Percentiles rank a stretch among this genome's conserved stretches.
Evolutionary conservation across 1,140 invertebrate genomes (phyloP).

Genomic region (Drosophila orena): DNA sequence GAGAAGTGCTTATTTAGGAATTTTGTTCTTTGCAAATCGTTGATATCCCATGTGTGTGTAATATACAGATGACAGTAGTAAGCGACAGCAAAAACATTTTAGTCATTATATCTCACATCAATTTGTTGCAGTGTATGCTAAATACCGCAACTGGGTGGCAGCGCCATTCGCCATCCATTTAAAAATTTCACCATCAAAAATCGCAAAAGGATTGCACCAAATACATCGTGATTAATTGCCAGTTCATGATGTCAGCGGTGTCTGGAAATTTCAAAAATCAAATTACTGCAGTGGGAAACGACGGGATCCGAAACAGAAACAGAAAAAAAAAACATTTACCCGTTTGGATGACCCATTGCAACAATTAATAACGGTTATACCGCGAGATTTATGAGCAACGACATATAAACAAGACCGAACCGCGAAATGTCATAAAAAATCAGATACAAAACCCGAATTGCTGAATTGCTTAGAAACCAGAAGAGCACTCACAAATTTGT

Average conservation of each 20-base stretch:
- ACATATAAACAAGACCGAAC: slow-evolving; percentile 60
- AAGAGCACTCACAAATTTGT: slow-evolving; percentile 60
- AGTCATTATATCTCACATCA: too few relatives aligned
- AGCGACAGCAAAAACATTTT: too few relatives aligned
- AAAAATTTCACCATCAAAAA: slow-evolving; percentile 4
- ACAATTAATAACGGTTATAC: slow-evolving; percentile 71
- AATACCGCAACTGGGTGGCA: not conserved
- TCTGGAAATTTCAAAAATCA: slow-evolving; percentile 8
- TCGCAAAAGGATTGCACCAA: slow-evolving; percentile 45
- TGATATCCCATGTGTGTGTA: too few relatives aligned
- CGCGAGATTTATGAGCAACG: slow-evolving; percentile 66
- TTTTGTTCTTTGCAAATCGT: too few relatives aligned
- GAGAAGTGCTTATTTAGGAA: too few relatives aligned
- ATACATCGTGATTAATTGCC: slow-evolving; percentile 38
- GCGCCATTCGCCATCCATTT: not conserved
- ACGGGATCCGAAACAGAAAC: not conserved
- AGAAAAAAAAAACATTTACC: slow-evolving; percentile 8
- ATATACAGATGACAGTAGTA: too few relatives aligned
- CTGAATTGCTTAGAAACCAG: slow-evolving; percentile 36
- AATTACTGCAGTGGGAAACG: slow-evolving; percentile 15
- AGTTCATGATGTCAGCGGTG: slow-evolving; percentile 24
- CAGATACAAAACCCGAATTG: slow-evolving; percentile 22
- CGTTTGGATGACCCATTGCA: slow-evolving; percentile 42
- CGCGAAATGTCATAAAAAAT: slow-evolving; percentile 71
- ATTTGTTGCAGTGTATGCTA: not conserved